A percentile compares a stretch with the other conserved stretches of the same genome.
Evolutionary conservation across 2,888 invertebrate species (phyloP).

Genomic region (Ochropleura plecta): DNA sequence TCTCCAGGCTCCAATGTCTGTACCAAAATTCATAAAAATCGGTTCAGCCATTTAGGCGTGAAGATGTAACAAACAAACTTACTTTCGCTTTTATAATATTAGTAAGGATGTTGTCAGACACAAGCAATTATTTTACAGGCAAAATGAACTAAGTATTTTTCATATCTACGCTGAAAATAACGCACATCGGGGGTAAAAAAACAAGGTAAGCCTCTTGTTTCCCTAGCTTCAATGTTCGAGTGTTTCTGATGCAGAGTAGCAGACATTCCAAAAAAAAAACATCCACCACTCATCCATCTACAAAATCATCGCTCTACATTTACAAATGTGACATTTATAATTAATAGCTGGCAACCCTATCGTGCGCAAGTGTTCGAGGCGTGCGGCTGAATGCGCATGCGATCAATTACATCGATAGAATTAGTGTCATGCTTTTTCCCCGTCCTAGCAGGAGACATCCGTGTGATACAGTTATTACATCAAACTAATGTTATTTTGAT

Average conservation of each 20-base stretch:
- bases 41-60: too few relatives aligned
- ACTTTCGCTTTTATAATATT: too few relatives aligned
- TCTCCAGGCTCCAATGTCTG: too few relatives aligned
- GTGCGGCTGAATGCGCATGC: constrained; percentile 64
- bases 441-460: constrained; percentile 37
- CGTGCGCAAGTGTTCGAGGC: constrained; percentile 61
- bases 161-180: too few relatives aligned
- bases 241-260: background rate
- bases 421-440: constrained; percentile 57
- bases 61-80: too few relatives aligned
- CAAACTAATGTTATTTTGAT: constrained; percentile 10
- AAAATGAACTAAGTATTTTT: too few relatives aligned
- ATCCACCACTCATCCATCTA: background rate
- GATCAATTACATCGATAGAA: constrained; percentile 66
- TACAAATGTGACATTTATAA: constrained; percentile 60
- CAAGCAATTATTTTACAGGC: too few relatives aligned
- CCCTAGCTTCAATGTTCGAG: background rate
- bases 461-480: constrained; percentile 24
- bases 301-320: constrained; percentile 50
- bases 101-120: too few relatives aligned
- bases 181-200: too few relatives aligned
- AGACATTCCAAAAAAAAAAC: background rate
- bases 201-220: too few relatives aligned
- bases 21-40: too few relatives aligned
- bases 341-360: constrained; percentile 64